Conservation (phyloP, 2,113 vertebrate genomes). For the Pavo muticus region DNA sequence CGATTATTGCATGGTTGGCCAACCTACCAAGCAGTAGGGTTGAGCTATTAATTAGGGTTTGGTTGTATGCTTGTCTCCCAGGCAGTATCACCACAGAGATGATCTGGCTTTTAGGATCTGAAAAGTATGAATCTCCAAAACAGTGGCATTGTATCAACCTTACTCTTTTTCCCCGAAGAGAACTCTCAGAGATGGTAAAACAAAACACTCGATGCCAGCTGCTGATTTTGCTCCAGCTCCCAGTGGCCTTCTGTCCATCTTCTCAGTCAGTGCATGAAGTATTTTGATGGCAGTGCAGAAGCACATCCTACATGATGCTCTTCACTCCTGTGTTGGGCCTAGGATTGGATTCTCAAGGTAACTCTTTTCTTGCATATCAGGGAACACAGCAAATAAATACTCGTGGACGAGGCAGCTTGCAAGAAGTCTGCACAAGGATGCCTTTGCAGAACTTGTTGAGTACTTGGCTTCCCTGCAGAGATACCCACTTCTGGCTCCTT, state of each 20-base stretch:
- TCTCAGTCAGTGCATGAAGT: neutral
- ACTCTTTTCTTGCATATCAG: neutral
- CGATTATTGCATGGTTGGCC: neutral
- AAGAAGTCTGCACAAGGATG: neutral
- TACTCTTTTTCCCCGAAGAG: neutral
- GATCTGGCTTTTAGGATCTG: conserved; percentile 46
- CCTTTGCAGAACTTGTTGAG: neutral
- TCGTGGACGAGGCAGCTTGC: neutral
- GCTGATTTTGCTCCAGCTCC: neutral
- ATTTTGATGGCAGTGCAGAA: neutral
- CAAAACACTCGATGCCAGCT: neutral
- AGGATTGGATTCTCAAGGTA: neutral
- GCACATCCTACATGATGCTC: neutral
- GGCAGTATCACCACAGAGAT: conserved; percentile 32
- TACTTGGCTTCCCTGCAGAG: neutral
- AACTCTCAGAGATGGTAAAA: neutral
- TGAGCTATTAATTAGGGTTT: conserved; percentile 59
- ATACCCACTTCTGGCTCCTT: neutral
- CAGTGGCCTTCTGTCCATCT: neutral
- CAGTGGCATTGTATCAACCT: conserved; percentile 4
- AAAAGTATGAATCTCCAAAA: conserved; percentile 22
- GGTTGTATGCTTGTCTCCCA: conserved; percentile 34
- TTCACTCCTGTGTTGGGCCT: neutral
- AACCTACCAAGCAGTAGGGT: neutral
- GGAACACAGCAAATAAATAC: neutral